These are phyloP conservation scores for Rhizomys pruinosus DNA, from an alignment of 2,113 vertebrate species.

Conservation along the genomic window DNA sequence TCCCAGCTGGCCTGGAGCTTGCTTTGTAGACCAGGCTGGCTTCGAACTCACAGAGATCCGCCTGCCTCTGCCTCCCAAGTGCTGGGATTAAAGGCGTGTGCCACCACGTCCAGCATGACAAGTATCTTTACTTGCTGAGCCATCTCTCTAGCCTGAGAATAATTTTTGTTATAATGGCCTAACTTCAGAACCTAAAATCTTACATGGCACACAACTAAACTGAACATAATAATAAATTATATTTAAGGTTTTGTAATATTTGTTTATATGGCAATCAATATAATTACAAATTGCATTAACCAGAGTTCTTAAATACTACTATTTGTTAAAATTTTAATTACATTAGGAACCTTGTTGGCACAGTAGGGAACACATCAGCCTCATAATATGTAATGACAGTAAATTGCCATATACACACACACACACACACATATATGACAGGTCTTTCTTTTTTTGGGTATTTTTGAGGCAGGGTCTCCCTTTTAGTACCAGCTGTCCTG, in stretches of 20 bases:
- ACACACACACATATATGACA: too few relatives aligned
- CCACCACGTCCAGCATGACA: too few relatives aligned
- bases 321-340: slow-evolving; percentile 55
- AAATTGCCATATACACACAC: neutral
- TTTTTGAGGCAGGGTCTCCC: too few relatives aligned
- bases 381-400: neutral
- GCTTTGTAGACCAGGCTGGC: too few relatives aligned
- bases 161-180: slow-evolving; percentile 13
- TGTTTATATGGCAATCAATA: slow-evolving; percentile 14
- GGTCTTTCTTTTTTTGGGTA: too few relatives aligned
- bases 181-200: neutral
- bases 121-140: too few relatives aligned
- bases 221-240: slow-evolving; percentile 37
- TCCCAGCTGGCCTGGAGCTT: too few relatives aligned
- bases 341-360: neutral
- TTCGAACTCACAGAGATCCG: too few relatives aligned
- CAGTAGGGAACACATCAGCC: neutral
- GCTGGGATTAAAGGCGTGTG: too few relatives aligned
- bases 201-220: neutral
- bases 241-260: slow-evolving; percentile 54
- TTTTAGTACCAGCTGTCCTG: too few relatives aligned
- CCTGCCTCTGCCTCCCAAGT: too few relatives aligned
- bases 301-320: neutral
- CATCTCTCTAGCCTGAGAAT: too few relatives aligned
- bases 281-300: slow-evolving; percentile 37